phyloP scores from a whole-genome alignment of 2,888 invertebrate genomes.

The Polyploca ridens region DNA sequence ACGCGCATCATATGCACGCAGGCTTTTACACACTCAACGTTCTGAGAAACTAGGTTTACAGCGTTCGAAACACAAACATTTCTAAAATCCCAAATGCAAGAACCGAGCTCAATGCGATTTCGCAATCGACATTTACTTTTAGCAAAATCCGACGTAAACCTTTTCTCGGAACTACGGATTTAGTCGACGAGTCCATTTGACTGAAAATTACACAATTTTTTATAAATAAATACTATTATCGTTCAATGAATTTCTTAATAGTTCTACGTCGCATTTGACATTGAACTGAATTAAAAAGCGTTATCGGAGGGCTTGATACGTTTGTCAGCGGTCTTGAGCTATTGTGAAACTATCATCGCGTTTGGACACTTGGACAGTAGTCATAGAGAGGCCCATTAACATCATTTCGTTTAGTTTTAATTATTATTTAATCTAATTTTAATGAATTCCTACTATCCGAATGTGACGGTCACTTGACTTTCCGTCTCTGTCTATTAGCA shows the following conservation, averaged over 20 bases:
- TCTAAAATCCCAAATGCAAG: conserved; percentile 72
- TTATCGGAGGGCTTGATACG: conserved; percentile 72
- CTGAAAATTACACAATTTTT: conserved; percentile 47
- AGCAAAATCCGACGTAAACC: conserved; percentile 65
- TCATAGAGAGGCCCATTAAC: conserved; percentile 57
- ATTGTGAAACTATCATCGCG: conserved; percentile 64
- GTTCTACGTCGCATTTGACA: conserved; percentile 65
- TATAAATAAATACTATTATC: conserved; percentile 39
- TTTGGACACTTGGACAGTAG: conserved; percentile 42
- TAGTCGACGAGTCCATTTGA: conserved; percentile 46
- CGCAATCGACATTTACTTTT: conserved; percentile 71
- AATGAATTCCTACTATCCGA: conserved; percentile 58
- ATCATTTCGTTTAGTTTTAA: conserved; percentile 62
- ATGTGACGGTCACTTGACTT: conserved; percentile 46
- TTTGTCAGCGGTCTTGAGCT: conserved; percentile 49
- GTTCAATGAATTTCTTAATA: conserved; percentile 71
- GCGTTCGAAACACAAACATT: conserved; percentile 72
- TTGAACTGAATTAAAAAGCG: conserved; percentile 76
- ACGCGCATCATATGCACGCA: conserved; percentile 17
- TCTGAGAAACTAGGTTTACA: conserved; percentile 77
- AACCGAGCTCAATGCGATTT: conserved; percentile 58
- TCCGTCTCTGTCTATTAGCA: conserved; percentile 60
- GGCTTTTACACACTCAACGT: conserved; percentile 33
- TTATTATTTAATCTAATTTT: conserved; percentile 73
- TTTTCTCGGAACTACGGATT: conserved; percentile 68